Percentiles rank a stretch among this genome's conserved stretches.
Conservation (phyloP, 2,113 vertebrate genomes). For the human (Homo sapiens) region DNA sequence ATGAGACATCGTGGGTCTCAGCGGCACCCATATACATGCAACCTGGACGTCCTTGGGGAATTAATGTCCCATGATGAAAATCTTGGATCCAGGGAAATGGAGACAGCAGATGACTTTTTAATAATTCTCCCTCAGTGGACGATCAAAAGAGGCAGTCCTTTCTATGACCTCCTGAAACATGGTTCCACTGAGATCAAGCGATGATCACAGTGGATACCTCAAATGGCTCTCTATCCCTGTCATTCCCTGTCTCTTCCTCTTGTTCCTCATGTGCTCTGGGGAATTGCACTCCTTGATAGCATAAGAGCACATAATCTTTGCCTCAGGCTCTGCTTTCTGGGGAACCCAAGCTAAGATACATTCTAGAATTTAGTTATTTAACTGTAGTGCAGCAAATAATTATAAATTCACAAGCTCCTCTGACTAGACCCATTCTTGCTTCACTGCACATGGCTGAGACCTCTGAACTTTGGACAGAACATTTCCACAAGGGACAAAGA, state of each 20-base stretch:
- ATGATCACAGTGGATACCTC: background rate
- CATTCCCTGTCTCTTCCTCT: background rate
- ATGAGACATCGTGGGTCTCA: background rate
- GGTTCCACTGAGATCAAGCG: background rate
- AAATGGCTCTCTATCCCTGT: background rate
- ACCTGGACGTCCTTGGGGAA: background rate
- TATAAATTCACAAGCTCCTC: background rate
- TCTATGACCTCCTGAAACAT: background rate
- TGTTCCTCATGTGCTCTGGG: background rate
- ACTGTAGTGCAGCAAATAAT: background rate
- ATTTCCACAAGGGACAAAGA: background rate
- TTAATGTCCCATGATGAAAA: background rate
- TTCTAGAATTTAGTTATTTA: background rate
- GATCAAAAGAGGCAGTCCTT: background rate
- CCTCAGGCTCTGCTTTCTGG: background rate
- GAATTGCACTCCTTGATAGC: background rate
- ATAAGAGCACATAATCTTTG: background rate
- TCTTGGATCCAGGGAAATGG: background rate
- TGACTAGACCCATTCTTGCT: background rate
- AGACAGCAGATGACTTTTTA: background rate
- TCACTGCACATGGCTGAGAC: background rate
- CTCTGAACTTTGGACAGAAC: background rate
- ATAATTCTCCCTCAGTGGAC: background rate
- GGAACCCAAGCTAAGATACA: background rate
- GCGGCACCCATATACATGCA: background rate